phyloP scores from a whole-genome alignment of 35 echinoderm and acorn worm species.

The Apostichopus parvimensis region DNA sequence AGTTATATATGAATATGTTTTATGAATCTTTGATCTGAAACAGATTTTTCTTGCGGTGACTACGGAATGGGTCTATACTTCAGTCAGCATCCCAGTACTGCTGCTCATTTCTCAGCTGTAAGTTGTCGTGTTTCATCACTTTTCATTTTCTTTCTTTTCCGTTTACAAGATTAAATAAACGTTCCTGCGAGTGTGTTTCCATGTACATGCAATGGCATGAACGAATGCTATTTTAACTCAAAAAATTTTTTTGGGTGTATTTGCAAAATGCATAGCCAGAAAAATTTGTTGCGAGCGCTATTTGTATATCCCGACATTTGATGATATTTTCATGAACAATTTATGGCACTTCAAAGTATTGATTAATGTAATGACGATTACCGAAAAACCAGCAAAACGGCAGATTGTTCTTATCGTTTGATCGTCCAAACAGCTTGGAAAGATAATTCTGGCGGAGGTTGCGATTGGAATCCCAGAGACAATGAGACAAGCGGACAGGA shows the following conservation, averaged over 20 bases:
- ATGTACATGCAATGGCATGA: too few species aligned
- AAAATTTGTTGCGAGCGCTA: too few species aligned
- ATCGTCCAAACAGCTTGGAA: constrained; percentile 69
- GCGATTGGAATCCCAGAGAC: constrained; percentile 78
- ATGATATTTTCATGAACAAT: too few species aligned
- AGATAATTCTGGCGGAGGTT: constrained; percentile 72
- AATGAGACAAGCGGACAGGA: constrained; percentile 63
- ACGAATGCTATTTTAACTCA: too few species aligned
- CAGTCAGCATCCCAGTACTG: constrained; percentile 67
- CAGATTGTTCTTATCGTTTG: background rate
- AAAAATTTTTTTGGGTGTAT: too few species aligned
- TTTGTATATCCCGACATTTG: too few species aligned
- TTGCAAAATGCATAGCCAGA: too few species aligned
- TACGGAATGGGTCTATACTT: constrained; percentile 83
- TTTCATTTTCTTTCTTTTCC: too few species aligned
- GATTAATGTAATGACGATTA: too few species aligned
- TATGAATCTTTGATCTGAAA: background rate
- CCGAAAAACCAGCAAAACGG: background rate
- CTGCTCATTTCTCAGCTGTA: constrained; percentile 85
- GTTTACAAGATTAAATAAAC: too few species aligned
- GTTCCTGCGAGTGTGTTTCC: too few species aligned
- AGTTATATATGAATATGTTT: background rate
- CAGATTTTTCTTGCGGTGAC: constrained; percentile 77
- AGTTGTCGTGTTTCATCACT: constrained; percentile 18
- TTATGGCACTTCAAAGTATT: too few species aligned